Evolutionary conservation across 2,888 invertebrate genomes (phyloP).

Genomic region (Chydorus sphaericus): DNA sequence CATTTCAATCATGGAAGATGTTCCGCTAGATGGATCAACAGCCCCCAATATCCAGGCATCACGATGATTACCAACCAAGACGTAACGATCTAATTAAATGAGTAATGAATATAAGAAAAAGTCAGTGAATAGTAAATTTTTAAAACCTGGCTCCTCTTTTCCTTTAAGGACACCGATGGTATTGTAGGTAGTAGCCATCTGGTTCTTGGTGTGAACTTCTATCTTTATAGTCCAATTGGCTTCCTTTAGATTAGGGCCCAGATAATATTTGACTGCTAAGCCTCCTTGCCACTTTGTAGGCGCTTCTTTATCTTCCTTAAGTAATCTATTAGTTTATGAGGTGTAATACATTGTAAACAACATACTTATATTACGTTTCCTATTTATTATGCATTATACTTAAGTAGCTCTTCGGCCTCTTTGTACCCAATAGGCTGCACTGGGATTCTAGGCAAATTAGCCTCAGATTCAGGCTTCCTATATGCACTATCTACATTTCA

Average conservation of each 20-base stretch:
- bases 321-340: too few species aligned
- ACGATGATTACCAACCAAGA: constrained; percentile 36
- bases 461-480: constrained; percentile 21
- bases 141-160: constrained; percentile 24
- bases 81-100: constrained; percentile 34
- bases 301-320: constrained; percentile 24
- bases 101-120: too few species aligned
- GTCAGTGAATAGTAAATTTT: too few species aligned
- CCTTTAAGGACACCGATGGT: constrained; percentile 28
- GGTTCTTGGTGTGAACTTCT: constrained; percentile 20
- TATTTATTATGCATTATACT: too few species aligned
- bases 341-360: too few species aligned
- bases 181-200: constrained; percentile 24
- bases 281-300: constrained; percentile 30
- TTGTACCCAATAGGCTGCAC: constrained; percentile 30
- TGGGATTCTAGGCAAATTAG: constrained; percentile 28
- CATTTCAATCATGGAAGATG: constrained; percentile 34
- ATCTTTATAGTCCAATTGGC: constrained; percentile 16
- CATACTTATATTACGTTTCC: too few species aligned
- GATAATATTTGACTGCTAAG: constrained; percentile 28
- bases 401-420: constrained; percentile 26
- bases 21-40: constrained; percentile 35
- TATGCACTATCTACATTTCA: constrained; percentile 23
- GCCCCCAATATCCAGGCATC: constrained; percentile 38
- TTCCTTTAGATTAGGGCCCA: constrained; percentile 26